Percentiles rank a stretch among this genome's conserved stretches.
Evolutionary conservation across 35 echinoderm and acorn worm species (phyloP).

Genomic region (Stichopus chloronotus): DNA sequence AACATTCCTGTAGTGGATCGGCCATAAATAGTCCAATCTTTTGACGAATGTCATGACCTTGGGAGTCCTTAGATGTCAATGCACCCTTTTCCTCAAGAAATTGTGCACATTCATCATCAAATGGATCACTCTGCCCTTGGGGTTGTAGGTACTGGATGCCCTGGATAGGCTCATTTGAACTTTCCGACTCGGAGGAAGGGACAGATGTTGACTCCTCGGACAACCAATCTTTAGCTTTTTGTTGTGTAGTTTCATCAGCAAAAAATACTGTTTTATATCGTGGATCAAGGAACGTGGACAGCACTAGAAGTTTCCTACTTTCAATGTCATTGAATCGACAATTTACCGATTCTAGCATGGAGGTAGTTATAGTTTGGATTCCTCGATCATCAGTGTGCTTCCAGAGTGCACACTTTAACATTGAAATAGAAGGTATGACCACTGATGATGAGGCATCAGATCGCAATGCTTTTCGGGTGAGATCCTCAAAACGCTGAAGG

Average conservation of each 20-base stretch:
- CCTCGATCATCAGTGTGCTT: background rate
- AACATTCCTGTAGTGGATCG: background rate
- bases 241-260: background rate
- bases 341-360: background rate
- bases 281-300: conserved; percentile 19
- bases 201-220: too few species aligned
- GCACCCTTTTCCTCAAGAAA: conserved; percentile 25
- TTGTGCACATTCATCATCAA: background rate
- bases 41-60: background rate
- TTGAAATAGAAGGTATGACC: conserved; percentile 20
- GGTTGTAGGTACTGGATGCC: too few species aligned
- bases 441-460: background rate
- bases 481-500: conserved; percentile 22
- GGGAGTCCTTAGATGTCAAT: background rate
- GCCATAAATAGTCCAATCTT: conserved; percentile 1
- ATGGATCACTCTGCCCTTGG: background rate
- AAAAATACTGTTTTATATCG: conserved; percentile 33
- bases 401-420: background rate
- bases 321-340: conserved; percentile 13
- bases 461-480: background rate
- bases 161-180: too few species aligned
- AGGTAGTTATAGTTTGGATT: background rate
- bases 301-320: background rate
- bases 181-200: too few species aligned
- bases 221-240: background rate